These are phyloP conservation scores for Saccostrea echinata DNA, from an alignment of 1,140 invertebrate genomes.

Conservation along the genomic window DNA sequence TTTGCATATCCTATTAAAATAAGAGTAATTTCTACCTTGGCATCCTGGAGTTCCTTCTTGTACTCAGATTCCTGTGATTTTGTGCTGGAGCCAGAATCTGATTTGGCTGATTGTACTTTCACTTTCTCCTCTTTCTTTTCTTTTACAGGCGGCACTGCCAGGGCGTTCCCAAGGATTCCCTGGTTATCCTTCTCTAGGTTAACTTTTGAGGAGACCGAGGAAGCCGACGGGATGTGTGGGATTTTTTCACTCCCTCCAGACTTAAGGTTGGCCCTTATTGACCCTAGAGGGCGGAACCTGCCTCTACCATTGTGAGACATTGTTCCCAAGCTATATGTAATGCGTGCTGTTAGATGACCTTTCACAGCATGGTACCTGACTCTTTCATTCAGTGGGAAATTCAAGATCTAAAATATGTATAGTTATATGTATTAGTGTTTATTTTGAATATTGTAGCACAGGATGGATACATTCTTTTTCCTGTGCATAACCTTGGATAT, in stretches of 20 bases:
- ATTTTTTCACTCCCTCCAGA: conserved; percentile 48
- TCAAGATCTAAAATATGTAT: background rate
- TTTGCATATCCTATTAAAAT: no score
- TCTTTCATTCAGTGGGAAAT: background rate
- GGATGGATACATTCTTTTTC: no score
- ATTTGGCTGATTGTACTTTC: conserved; percentile 56
- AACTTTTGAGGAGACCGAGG: background rate
- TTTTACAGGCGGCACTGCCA: conserved; percentile 58
- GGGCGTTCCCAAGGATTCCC: conserved; percentile 69
- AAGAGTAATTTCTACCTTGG: conserved; percentile 43
- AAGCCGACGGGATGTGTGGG: conserved; percentile 49
- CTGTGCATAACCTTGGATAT: no score
- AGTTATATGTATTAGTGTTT: background rate
- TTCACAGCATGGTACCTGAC: background rate
- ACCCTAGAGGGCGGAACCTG: conserved; percentile 44
- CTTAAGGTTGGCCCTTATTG: conserved; percentile 34
- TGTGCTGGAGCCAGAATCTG: conserved; percentile 56
- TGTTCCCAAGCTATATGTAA: background rate
- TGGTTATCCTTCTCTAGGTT: conserved; percentile 53
- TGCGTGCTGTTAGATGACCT: background rate
- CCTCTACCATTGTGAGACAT: conserved; percentile 39
- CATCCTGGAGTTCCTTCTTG: conserved; percentile 56
- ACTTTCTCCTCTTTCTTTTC: conserved; percentile 47
- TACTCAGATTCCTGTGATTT: conserved; percentile 50
- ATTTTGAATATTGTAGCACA: no score